Conservation (phyloP, 64 coral and sea anemone genomes). For the Cladopsammia gracilis region DNA sequence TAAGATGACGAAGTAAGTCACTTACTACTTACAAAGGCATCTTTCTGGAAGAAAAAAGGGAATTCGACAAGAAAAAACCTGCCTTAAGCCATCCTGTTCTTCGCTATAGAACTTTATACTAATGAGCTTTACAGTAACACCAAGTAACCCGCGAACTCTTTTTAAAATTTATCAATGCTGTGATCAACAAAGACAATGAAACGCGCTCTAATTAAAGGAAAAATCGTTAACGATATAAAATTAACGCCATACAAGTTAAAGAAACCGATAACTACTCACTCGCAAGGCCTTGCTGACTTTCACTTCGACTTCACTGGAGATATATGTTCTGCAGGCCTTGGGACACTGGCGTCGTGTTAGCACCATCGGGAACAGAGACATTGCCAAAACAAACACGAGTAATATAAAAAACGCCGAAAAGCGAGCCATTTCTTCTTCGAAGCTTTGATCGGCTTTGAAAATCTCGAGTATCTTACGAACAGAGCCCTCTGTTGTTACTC, state of each 20-base stretch:
- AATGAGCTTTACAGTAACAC: constrained; percentile 9
- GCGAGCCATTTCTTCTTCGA: neutral
- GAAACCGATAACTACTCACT: neutral
- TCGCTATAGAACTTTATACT: neutral
- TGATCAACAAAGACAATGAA: constrained; percentile 14
- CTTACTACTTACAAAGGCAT: neutral
- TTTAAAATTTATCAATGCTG: neutral
- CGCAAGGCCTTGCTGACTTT: neutral
- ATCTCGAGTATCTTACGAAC: neutral
- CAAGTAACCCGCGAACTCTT: neutral
- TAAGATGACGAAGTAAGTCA: constrained; percentile 7
- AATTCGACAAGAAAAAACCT: neutral
- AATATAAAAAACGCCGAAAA: neutral
- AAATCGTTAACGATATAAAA: constrained; percentile 2
- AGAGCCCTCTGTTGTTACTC: neutral
- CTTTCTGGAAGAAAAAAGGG: neutral
- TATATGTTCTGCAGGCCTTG: constrained; percentile 36
- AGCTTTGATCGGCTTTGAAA: neutral
- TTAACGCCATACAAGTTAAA: neutral
- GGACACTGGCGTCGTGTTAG: neutral
- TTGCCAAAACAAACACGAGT: constrained; percentile 31
- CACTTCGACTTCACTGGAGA: neutral
- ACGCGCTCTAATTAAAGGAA: constrained; percentile 25
- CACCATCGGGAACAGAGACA: neutral
- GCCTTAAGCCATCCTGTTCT: neutral